Evolutionary conservation across 2,113 vertebrate genomes (phyloP), one percentile per base, ranked within the genome.

Genomic region (Clarias gariepinus): DNA sequence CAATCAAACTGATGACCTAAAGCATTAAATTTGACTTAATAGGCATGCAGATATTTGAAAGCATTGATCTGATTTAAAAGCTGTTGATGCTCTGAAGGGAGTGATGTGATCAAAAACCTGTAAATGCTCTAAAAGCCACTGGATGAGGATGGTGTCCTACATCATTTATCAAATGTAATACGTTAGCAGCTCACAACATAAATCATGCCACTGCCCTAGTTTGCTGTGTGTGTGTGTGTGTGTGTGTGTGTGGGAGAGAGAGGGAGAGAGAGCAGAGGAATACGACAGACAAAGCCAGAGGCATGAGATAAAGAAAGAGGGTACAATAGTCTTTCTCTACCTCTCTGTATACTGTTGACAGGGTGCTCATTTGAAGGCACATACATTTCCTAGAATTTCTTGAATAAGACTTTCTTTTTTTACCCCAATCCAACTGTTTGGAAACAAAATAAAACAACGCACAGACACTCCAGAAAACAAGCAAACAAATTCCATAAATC

Each of bases 101-200:
- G 84, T 33, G 55, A 21, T 33, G 55, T 21, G 77, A 58, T 60
- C 57, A 60, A 60, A 80, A 36, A 60, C 28, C 28, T 36, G 78
- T 60, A 80, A 80, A 85, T 53, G 23, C 41, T 53, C 73, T 64
- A 61, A 79, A 64, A 68, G 61, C 60, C 21, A 85, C 19, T 68
- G 63, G 76, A 80, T 79, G 83, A 79, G 47, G 21, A 85, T 58
- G 82, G 61, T 33, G 30, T 81, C 86, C 57, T 85, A 61, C 78
- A 86, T 89, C 86, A 82, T 87, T 89, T 82, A 82, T 87, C 88
- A 89, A 85, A 85, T 63, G 83, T 89, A 89, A 87, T 87, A 63
- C 58, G 86, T 83, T 90, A 81, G 86, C 83, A 87, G 77, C 74
- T 82, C 77, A 60, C 78, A 85, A 78, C 88, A 89, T 89, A 88